Percentiles rank a stretch among this genome's conserved stretches.
phyloP scores from a whole-genome alignment of 2,113 vertebrate genomes.

The Silurus meridionalis region DNA sequence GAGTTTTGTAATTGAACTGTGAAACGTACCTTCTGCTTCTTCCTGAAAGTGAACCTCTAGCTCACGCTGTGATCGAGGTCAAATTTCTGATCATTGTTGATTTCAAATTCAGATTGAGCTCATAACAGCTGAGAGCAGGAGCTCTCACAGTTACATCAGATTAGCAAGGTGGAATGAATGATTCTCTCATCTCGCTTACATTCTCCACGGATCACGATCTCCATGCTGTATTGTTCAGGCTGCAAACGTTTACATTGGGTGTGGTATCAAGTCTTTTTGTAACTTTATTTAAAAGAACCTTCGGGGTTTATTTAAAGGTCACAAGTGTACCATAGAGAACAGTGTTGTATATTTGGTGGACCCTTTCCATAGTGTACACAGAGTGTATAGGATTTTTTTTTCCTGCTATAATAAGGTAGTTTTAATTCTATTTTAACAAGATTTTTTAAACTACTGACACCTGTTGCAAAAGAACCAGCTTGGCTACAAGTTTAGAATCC shows the following conservation, averaged over 20 bases:
- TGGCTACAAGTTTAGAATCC: background rate
- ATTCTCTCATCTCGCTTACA: background rate
- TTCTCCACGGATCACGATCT: background rate
- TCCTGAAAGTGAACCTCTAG: background rate
- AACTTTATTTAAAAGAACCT: background rate
- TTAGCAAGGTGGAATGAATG: background rate
- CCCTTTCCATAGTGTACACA: background rate
- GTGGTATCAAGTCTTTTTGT: background rate
- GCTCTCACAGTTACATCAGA: background rate
- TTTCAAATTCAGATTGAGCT: background rate
- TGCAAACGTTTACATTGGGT: background rate
- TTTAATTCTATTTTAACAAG: background rate
- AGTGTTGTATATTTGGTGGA: background rate
- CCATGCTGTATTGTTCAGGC: background rate
- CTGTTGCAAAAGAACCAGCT: too few species aligned
- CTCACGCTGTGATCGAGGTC: background rate
- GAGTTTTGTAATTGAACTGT: background rate
- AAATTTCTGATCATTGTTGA: constrained; percentile 4
- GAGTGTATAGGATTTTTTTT: background rate
- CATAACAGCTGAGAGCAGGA: background rate
- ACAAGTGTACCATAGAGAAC: background rate
- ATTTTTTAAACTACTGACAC: background rate
- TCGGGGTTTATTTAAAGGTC: background rate
- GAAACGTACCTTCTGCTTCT: background rate
- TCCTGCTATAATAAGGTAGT: background rate